Evolutionary conservation across 2,888 invertebrate genomes (phyloP).

Genomic region (Molorchus minor): DNA sequence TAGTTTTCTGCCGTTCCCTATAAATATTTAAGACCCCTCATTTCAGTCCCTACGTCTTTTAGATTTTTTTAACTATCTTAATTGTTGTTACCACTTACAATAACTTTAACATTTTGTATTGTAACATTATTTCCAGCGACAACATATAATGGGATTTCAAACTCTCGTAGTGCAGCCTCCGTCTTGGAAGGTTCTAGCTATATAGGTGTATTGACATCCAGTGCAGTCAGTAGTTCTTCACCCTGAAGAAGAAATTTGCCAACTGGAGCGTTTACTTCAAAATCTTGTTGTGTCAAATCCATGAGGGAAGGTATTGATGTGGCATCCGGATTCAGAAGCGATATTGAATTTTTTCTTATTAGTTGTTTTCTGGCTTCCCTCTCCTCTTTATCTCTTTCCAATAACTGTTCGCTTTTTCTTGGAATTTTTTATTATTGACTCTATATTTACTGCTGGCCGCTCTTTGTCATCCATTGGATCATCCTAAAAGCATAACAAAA

Average conservation of each 20-base stretch:
- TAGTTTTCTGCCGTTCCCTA: slow-evolving; percentile 3
- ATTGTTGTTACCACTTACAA: slow-evolving; percentile 19
- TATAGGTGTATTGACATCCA: slow-evolving; percentile 62
- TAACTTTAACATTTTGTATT: slow-evolving; percentile 45
- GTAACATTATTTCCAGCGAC: slow-evolving; percentile 46
- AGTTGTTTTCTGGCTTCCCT: slow-evolving; percentile 38
- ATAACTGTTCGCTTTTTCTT: too few relatives aligned
- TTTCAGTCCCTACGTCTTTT: slow-evolving; percentile 32
- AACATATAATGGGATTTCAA: slow-evolving; percentile 50
- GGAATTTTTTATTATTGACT: too few relatives aligned
- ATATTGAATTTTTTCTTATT: slow-evolving; percentile 59
- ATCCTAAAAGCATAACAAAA: too few relatives aligned
- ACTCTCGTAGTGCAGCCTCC: slow-evolving; percentile 46
- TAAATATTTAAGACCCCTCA: slow-evolving; percentile 31
- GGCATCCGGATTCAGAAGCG: slow-evolving; percentile 61
- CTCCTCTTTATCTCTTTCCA: slow-evolving; percentile 31
- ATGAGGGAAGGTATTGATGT: slow-evolving; percentile 60
- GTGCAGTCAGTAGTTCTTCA: slow-evolving; percentile 64
- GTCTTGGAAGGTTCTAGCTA: slow-evolving; percentile 50
- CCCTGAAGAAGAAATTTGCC: slow-evolving; percentile 62
- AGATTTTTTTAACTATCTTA: slow-evolving; percentile 29
- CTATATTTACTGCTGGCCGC: too few relatives aligned
- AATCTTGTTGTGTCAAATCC: slow-evolving; percentile 66
- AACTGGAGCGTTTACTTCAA: slow-evolving; percentile 67
- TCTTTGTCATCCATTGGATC: too few relatives aligned